Percentiles rank a stretch among this genome's conserved stretches.
Evolutionary conservation across 2,113 vertebrate species (phyloP).

Genomic region (Catagonus wagneri): DNA sequence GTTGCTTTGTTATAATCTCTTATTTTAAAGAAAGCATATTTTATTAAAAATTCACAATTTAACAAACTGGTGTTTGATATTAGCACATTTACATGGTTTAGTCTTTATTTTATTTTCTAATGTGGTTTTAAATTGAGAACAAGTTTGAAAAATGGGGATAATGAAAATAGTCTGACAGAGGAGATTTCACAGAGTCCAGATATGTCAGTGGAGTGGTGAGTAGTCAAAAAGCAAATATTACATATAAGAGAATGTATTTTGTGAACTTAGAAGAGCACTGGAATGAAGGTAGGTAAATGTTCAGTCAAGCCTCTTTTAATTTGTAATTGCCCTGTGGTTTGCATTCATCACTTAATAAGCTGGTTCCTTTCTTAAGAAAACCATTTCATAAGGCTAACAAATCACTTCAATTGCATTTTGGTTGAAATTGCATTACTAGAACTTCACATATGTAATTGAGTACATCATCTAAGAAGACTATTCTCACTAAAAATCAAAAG

Average conservation of each 20-base stretch:
- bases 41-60: neutral
- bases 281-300: neutral
- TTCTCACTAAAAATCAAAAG: neutral
- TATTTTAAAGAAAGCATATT: neutral
- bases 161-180: neutral
- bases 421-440: constrained; percentile 9
- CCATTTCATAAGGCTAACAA: neutral
- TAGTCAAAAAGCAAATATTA: neutral
- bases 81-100: neutral
- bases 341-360: neutral
- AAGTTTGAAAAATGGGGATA: neutral
- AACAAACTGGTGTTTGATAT: neutral
- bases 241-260: neutral
- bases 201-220: neutral
- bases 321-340: neutral
- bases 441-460: constrained; percentile 36
- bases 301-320: neutral
- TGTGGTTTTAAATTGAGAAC: neutral
- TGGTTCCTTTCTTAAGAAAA: neutral
- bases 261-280: neutral
- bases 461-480: neutral
- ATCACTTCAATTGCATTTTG: constrained; percentile 16
- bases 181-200: neutral
- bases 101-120: neutral
- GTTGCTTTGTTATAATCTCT: neutral